These are phyloP conservation scores for Lasioglossum villosulum DNA, from an alignment of 2,888 invertebrate species.

Conservation along the genomic window DNA sequence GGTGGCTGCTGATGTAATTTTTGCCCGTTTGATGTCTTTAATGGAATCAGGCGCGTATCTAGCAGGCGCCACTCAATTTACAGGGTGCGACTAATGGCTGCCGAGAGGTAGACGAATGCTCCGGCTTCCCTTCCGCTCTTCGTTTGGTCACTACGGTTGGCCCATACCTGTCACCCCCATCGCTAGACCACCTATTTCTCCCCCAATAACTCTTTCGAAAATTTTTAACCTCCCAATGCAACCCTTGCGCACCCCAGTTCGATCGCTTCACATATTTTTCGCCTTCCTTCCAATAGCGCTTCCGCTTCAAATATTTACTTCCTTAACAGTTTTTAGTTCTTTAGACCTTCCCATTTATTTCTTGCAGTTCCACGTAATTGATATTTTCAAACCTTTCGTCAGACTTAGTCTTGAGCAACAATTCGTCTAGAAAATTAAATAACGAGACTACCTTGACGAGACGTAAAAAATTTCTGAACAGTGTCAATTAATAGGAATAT, in stretches of 20 bases:
- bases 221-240: neutral
- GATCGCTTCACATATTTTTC: neutral
- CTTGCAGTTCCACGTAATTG: neutral
- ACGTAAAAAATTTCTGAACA: neutral
- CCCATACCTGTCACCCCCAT: constrained; percentile 23
- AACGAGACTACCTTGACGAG: neutral
- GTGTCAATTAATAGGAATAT: neutral
- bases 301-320: neutral
- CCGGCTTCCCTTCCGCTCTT: constrained; percentile 56
- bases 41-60: constrained; percentile 84
- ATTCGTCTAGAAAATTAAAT: neutral
- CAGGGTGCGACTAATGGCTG: constrained; percentile 84
- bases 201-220: neutral
- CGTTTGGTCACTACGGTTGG: constrained; percentile 62
- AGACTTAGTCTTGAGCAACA: neutral
- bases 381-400: neutral
- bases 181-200: neutral
- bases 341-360: neutral
- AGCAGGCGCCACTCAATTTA: constrained; percentile 84
- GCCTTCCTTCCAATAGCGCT: neutral
- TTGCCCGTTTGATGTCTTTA: constrained; percentile 84
- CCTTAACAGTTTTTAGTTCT: neutral
- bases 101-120: constrained; percentile 77
- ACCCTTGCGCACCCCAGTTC: neutral
- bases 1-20: constrained; percentile 83